Percentiles rank a stretch among this genome's conserved stretches.
Conservation (phyloP, 2,113 vertebrate genomes). For the Myxocyprinus asiaticus region DNA sequence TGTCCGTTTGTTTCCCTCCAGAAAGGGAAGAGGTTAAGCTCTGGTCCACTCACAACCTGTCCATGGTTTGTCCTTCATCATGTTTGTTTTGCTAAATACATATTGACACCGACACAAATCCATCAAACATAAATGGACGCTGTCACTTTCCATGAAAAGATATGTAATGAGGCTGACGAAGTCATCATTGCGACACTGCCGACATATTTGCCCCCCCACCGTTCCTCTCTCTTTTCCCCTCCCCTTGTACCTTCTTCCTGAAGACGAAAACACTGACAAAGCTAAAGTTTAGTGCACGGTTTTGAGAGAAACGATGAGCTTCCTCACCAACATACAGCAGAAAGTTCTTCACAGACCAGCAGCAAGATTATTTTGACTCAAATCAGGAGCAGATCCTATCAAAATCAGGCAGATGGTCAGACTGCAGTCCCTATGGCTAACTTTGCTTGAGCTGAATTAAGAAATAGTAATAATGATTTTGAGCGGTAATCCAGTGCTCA, state of each 20-base stretch:
- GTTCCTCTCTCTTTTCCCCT: conserved; percentile 59
- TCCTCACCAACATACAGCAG: neutral
- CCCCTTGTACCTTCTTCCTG: conserved; percentile 57
- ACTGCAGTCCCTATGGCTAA: conserved; percentile 23
- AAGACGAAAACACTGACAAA: conserved; percentile 48
- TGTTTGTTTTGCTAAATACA: conserved; percentile 35
- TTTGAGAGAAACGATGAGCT: conserved; percentile 7
- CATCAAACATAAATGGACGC: conserved; percentile 19
- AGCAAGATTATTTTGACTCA: conserved; percentile 7
- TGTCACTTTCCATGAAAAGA: conserved; percentile 43
- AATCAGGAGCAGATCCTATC: conserved; percentile 30
- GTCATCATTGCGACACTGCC: conserved; percentile 40
- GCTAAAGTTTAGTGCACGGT: conserved; percentile 58
- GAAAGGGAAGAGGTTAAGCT: conserved; percentile 53
- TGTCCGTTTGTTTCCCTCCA: neutral
- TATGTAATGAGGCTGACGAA: conserved; percentile 32
- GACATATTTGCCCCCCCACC: conserved; percentile 25
- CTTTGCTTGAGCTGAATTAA: conserved; percentile 31
- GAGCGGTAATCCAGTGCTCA: conserved; percentile 67
- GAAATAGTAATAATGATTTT: conserved; percentile 52
- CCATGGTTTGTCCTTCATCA: conserved; percentile 44
- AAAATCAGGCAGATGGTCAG: conserved; percentile 25
- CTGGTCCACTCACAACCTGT: conserved; percentile 37
- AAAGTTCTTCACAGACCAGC: conserved; percentile 44
- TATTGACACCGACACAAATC: conserved; percentile 35